Base-by-base conservation (phyloP, 2,113 vertebrate species). In the Prinia subflava region DNA sequence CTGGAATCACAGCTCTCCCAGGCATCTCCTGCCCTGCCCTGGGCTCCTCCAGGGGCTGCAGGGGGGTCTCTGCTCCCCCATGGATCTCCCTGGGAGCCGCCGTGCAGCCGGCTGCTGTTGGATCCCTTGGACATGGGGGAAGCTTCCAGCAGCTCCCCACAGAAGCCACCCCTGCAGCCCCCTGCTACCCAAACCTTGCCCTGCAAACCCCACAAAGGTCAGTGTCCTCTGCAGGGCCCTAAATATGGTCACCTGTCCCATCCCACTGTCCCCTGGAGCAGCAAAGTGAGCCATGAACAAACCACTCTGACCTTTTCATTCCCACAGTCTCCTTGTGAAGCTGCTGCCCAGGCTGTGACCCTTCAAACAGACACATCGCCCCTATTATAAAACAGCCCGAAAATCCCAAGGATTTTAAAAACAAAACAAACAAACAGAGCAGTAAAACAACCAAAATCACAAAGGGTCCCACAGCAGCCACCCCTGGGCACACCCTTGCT, bases 91-190 rank as follows among this genome's bases (percentile, higher is more conserved):
- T 33, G 37, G 37, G 33, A 52, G 25, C 31, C 0, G 2, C 39
- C 1, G 0, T 17, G 50, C 28, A 33, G 6, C 9, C 1, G 0
- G 1, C 37, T 57, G 59, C 5, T 2, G 0, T 22, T 41, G 57
- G 57, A 37, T 78, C 16, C 23, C 3, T 30, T 3, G 39, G 65
- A n/a, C 50, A 35, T 1, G 21, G 44, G n/a, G 56, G n/a, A 59
- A 65, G 33, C 44, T 90, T 39, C 80, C 59, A 46, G 44, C 86
- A 81, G 37, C 13, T 30, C 47, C 57, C n/a, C 52, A 30, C 52
- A 53, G 53, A 17, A 23, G 20, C 22, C 81, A 19, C 17, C 22
- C 30, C 47, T 62, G 79, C 13, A 22, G 19, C 25, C 20, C 18
- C 7, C 39, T 49, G 79, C 12, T 8, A 5, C 47, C 41, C 25